A percentile compares a stretch with the other conserved stretches of the same genome.
Evolutionary conservation across 2,797 vertebrate genomes (phyloP).

Genomic region (Delichon dasypus): DNA sequence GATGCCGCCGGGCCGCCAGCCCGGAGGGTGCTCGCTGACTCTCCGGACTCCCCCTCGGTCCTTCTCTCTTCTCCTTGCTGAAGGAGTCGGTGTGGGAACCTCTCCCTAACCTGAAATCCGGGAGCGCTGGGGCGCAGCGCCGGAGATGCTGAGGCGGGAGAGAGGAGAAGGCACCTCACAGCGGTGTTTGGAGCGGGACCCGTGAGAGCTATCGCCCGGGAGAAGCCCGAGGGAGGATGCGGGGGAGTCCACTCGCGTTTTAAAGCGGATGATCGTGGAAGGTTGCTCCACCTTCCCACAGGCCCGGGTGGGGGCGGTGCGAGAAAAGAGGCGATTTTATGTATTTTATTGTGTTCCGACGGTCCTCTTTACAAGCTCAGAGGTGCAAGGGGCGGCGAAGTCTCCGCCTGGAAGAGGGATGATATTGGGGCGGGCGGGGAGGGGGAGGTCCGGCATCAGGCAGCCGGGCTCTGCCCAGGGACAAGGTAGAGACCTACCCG

Average conservation of each 20-base stretch:
- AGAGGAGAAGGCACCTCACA: background rate
- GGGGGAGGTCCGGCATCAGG: background rate
- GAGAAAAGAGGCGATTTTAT: background rate
- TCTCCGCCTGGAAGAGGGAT: background rate
- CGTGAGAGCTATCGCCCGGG: too few species aligned
- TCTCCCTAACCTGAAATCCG: background rate
- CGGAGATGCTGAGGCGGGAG: background rate
- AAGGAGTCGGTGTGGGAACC: too few species aligned
- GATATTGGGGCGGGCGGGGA: background rate
- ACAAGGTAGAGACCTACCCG: background rate
- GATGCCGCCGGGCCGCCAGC: background rate
- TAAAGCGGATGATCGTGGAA: background rate
- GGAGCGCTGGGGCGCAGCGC: background rate
- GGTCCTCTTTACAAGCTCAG: background rate
- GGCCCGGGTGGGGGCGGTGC: background rate
- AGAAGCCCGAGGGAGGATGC: rapidly evolving
- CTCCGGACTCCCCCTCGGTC: rapidly evolving
- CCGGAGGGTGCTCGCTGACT: too few species aligned
- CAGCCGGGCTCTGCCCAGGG: background rate
- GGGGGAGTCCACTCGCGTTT: background rate
- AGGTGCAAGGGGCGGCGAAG: background rate
- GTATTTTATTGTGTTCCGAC: background rate
- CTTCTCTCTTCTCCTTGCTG: background rate
- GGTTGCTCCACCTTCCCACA: background rate
- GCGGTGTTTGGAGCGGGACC: background rate